Evolutionary conservation across 2,888 invertebrate genomes (phyloP).

Genomic region (Amiota mariae): DNA sequence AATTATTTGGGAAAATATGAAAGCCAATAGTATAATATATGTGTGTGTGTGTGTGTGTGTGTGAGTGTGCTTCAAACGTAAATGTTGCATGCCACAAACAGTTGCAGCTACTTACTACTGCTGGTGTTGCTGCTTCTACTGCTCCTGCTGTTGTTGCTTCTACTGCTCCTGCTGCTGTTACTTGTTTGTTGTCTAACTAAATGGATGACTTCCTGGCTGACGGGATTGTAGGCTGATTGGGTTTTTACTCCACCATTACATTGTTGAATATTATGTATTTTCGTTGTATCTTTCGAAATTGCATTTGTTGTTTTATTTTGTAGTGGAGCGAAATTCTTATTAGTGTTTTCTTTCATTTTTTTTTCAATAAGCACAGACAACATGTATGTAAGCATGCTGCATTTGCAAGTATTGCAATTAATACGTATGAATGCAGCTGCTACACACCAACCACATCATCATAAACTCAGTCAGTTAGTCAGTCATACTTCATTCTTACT

Average conservation of each 20-base stretch:
- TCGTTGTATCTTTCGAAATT: neutral
- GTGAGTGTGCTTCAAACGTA: neutral
- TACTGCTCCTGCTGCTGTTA: neutral
- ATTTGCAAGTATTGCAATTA: constrained; percentile 12
- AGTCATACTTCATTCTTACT: too few relatives aligned
- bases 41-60: constrained; percentile 40
- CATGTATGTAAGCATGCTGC: neutral
- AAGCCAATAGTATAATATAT: too few relatives aligned
- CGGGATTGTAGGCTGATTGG: too few relatives aligned
- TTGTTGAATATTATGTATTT: too few relatives aligned
- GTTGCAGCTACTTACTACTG: constrained; percentile 38
- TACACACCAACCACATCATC: neutral
- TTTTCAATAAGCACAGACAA: neutral
- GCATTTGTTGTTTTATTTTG: constrained; percentile 27
- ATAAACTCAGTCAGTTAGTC: neutral
- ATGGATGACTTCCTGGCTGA: too few relatives aligned
- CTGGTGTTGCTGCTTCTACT: neutral
- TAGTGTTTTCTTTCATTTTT: neutral
- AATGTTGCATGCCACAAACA: constrained; percentile 59
- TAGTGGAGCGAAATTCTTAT: constrained; percentile 15
- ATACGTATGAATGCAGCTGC: constrained; percentile 21
- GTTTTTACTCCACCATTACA: too few relatives aligned
- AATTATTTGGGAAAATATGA: too few relatives aligned
- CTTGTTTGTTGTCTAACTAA: too few relatives aligned
- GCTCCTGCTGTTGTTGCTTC: constrained; percentile 27